Percentiles rank a stretch among this genome's conserved stretches.
phyloP scores from a whole-genome alignment of 2,888 invertebrate genomes.

The Leucania comma region DNA sequence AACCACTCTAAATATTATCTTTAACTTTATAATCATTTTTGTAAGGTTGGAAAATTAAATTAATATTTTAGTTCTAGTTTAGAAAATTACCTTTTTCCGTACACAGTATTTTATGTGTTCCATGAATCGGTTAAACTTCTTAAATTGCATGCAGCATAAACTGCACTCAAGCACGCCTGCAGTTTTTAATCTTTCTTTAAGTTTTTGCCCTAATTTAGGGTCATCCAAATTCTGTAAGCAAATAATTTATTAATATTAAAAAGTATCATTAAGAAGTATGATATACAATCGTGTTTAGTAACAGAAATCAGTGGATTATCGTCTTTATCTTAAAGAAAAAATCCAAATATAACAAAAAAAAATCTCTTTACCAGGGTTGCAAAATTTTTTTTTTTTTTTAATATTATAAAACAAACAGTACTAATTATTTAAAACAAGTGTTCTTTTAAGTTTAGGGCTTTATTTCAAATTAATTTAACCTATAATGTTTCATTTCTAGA shows the following conservation, averaged over 20 bases:
- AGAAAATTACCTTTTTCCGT: slow-evolving; percentile 64
- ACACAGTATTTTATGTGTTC: slow-evolving; percentile 69
- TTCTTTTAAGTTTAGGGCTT: too few species aligned
- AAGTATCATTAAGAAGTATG: neutral
- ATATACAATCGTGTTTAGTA: neutral
- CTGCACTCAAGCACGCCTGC: slow-evolving; percentile 69
- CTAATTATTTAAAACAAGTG: too few species aligned
- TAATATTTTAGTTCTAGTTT: too few species aligned
- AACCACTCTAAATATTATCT: too few species aligned
- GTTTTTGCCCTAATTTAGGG: slow-evolving; percentile 63
- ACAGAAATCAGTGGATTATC: neutral
- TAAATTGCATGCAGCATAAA: slow-evolving; percentile 68
- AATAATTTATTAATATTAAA: neutral
- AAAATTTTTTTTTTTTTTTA: too few species aligned
- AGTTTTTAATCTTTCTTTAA: slow-evolving; percentile 64
- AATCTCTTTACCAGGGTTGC: too few species aligned
- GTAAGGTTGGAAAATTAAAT: too few species aligned
- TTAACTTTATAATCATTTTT: too few species aligned
- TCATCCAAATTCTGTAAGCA: slow-evolving; percentile 71
- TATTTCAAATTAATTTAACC: too few species aligned
- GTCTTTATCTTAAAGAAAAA: neutral
- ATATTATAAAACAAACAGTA: too few species aligned
- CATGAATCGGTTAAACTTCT: slow-evolving; percentile 65
- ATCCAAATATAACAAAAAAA: neutral
- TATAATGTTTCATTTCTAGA: too few species aligned